Evolutionary conservation across 2,113 vertebrate species (phyloP).

Genomic region (Acinonyx jubatus): DNA sequence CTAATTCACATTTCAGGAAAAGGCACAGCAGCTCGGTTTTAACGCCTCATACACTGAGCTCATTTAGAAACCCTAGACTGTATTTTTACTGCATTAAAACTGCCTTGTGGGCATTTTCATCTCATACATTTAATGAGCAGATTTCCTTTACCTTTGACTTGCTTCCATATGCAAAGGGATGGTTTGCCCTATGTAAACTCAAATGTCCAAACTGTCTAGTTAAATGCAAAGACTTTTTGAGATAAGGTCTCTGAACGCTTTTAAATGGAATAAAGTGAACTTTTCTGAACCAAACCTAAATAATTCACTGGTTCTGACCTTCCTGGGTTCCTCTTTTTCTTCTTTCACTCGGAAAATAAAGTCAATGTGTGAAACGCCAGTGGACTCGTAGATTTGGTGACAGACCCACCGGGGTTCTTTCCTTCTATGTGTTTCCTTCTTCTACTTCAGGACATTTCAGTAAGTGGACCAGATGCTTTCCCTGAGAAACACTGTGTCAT

Average conservation of each 20-base stretch:
- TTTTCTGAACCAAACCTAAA: constrained; percentile 5
- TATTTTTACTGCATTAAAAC: neutral
- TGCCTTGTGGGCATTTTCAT: neutral
- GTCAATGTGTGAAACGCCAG: neutral
- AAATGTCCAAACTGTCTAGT: neutral
- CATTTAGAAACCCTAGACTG: neutral
- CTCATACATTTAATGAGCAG: neutral
- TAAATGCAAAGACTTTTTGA: neutral
- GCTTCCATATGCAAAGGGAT: neutral
- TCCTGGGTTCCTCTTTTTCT: neutral
- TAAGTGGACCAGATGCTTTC: neutral
- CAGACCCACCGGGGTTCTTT: neutral
- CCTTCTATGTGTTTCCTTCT: neutral
- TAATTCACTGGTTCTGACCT: neutral
- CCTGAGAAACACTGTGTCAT: neutral
- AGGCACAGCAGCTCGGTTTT: neutral
- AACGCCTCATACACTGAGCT: neutral
- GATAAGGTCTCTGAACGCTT: neutral
- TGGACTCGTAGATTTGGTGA: too few relatives aligned
- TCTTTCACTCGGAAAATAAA: neutral
- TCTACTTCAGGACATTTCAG: neutral
- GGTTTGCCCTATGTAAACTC: neutral
- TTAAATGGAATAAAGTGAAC: neutral
- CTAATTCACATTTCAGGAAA: neutral
- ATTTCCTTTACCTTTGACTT: neutral